These are phyloP conservation scores for Orycteropus afer DNA, from an alignment of 2,113 vertebrate species.

Conservation along the genomic window DNA sequence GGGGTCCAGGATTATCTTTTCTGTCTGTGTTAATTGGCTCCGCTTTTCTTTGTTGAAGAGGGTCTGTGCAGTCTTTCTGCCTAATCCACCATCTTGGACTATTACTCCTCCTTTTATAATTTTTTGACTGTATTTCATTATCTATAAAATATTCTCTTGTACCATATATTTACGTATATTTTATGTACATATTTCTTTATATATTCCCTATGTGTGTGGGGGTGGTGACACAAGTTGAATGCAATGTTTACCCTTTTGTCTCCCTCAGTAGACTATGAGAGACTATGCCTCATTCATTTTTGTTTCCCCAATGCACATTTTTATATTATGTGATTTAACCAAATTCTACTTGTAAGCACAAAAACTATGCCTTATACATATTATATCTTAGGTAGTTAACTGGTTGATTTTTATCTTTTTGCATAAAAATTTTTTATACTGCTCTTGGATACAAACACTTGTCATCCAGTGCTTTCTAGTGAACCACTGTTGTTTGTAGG, in stretches of 20 bases:
- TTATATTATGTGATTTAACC: not conserved
- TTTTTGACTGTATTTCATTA: not conserved
- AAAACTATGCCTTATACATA: not conserved
- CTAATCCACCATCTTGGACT: too few relatives aligned
- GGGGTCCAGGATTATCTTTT: too few relatives aligned
- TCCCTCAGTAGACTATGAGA: not conserved
- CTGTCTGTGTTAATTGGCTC: too few relatives aligned
- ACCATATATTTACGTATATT: too few relatives aligned
- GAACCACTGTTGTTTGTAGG: not conserved
- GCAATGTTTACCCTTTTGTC: not conserved
- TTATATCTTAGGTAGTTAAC: not conserved
- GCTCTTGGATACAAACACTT: not conserved
- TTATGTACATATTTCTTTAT: not conserved
- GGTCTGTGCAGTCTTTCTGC: too few relatives aligned
- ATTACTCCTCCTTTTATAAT: not conserved
- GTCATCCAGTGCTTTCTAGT: not conserved
- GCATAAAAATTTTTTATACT: not conserved
- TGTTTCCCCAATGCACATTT: not conserved
- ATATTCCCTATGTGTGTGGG: not conserved
- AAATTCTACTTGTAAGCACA: not conserved
- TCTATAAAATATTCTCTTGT: not conserved
- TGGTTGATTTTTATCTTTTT: conserved; percentile 24
- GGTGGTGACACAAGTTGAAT: not conserved
- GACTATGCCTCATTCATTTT: not conserved
- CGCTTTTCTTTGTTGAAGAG: too few relatives aligned